Base-by-base conservation (phyloP, 1,140 invertebrate genomes). In the Atopsyche davidsoni region DNA sequence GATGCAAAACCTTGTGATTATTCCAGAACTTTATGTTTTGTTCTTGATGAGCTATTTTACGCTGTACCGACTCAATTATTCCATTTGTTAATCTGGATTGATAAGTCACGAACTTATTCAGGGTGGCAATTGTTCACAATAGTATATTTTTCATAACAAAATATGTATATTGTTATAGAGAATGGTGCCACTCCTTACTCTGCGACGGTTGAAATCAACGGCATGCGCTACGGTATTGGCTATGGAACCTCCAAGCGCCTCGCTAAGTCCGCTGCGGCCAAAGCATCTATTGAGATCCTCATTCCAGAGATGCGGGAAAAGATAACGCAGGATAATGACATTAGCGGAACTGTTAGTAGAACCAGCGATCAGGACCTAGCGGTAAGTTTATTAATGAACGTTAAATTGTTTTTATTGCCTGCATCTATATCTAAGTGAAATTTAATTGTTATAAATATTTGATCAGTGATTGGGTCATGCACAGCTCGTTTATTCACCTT, bases 171-270 rank as follows among this genome's bases (percentile, higher is more conserved):
- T 58, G 66, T 39, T 58, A 14, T 59, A 86, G 92, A 96, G 72
- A 96, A 96, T 75, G 87, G 92, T 3, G 82, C 88, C 7, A 92
- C 85, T 1, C 94, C 94, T 1, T 96, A 96, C 72, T 86, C 90
- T 44, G 93, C 93, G 19, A 91, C 90, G 40, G 91, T 96, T 35
- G 83, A 84, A 32, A 95, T 97, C 38, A 90, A 92, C 60, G 86
- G 86, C 54, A 87, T 96, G 70, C 83, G 91, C 63, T 97, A 96
- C 73, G 92, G 93, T 1, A 83, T 84, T 34, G 93, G 93, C 7
- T 89, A 85, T 73, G 93, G 93, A 3, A 89, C 88, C 42, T 96
- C 91, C 67, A 97, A 98, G 65, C 94, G 96, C 62, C 83, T 89
- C 69, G 94, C 94, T 10, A 98, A 98, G 73, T 83, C 87, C 2